Evolutionary conservation across 2,113 vertebrate species (phyloP).

Genomic region (Delphinapterus leucas): DNA sequence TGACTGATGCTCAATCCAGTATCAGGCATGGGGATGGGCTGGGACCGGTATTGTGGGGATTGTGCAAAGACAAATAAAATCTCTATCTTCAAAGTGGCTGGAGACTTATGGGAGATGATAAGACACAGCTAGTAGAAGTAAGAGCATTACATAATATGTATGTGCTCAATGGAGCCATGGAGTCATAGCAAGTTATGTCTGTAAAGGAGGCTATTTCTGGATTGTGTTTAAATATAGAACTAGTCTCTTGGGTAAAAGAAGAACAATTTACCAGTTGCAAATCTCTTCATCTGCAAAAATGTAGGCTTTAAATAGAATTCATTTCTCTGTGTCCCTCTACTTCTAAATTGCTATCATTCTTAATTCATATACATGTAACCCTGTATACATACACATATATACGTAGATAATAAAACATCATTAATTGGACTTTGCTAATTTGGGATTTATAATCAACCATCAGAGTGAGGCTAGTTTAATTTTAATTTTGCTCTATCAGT

Average conservation of each 20-base stretch:
- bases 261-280: constrained; percentile 18
- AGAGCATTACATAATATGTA: constrained; percentile 42
- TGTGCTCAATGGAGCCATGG: not conserved
- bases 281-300: constrained; percentile 39
- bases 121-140: not conserved
- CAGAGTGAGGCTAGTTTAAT: not conserved
- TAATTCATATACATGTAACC: not conserved
- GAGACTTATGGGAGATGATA: not conserved
- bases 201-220: constrained; percentile 53
- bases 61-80: not conserved
- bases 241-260: constrained; percentile 56
- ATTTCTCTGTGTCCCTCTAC: constrained; percentile 12
- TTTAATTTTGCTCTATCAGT: not conserved
- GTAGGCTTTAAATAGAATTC: not conserved
- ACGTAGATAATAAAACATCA: not conserved
- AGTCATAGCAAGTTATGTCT: constrained; percentile 41
- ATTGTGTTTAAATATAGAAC: constrained; percentile 62
- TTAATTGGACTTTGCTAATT: not conserved
- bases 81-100: constrained; percentile 1
- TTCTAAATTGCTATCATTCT: constrained; percentile 18
- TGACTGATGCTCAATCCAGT: not conserved
- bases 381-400: not conserved
- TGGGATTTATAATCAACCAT: not conserved
- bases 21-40: not conserved
- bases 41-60: not conserved